These are phyloP conservation scores for Pseudomyrmex flavicornis DNA, from an alignment of 1,140 invertebrate species.

Conservation along the genomic window DNA sequence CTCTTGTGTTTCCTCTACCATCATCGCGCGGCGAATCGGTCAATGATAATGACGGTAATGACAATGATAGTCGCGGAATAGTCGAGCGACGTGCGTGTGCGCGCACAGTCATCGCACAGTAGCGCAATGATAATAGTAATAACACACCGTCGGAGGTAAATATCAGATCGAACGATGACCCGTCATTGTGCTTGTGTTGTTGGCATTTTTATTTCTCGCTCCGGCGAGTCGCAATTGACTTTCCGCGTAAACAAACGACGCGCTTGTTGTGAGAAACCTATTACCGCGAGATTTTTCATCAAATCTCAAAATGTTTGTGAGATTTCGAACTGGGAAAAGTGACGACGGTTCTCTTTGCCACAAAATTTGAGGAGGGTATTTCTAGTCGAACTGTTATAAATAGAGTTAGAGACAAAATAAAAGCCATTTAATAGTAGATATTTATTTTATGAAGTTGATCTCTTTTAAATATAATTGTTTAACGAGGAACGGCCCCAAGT, in stretches of 20 bases:
- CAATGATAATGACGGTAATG: background rate
- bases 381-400: background rate
- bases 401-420: background rate
- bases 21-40: background rate
- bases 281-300: background rate
- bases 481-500: too few species aligned
- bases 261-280: background rate
- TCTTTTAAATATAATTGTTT: too few species aligned
- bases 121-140: slow-evolving; percentile 29
- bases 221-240: slow-evolving; percentile 35
- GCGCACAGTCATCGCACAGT: slow-evolving; percentile 13
- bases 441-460: too few species aligned
- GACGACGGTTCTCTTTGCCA: background rate
- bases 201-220: background rate
- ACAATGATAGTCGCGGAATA: slow-evolving; percentile 39
- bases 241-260: background rate
- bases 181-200: background rate
- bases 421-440: background rate
- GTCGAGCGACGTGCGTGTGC: too few species aligned
- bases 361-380: background rate
- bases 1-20: slow-evolving; percentile 10
- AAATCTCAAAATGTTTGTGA: background rate
- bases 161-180: slow-evolving; percentile 37
- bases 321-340: background rate
- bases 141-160: background rate